Percentiles rank a stretch among this genome's conserved stretches.
Conservation (phyloP, 2,888 invertebrate species). For the Eumacrocentrus americanus region DNA sequence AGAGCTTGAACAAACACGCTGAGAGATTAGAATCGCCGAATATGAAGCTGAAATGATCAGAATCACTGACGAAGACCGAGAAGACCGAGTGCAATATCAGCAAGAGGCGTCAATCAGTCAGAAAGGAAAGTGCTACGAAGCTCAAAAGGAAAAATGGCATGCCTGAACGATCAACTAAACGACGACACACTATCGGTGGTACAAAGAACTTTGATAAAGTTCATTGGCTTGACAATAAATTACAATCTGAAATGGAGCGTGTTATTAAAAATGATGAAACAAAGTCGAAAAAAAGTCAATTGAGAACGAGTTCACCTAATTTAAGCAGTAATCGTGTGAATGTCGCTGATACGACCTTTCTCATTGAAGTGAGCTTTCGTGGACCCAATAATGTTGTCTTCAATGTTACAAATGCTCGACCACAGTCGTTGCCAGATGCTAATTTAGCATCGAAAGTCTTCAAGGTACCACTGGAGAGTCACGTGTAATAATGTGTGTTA, state of each 20-base stretch:
- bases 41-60: slow-evolving; percentile 66
- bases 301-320: slow-evolving; percentile 70
- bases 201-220: slow-evolving; percentile 83
- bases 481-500: too few species aligned
- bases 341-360: slow-evolving; percentile 57
- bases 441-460: slow-evolving; percentile 62
- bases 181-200: slow-evolving; percentile 91
- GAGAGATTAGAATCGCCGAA: slow-evolving; percentile 58
- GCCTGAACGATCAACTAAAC: slow-evolving; percentile 83
- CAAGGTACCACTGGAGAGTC: slow-evolving; percentile 67
- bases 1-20: slow-evolving; percentile 59
- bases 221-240: slow-evolving; percentile 65
- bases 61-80: slow-evolving; percentile 73
- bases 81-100: slow-evolving; percentile 81
- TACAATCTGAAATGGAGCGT: slow-evolving; percentile 62
- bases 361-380: slow-evolving; percentile 64
- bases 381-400: slow-evolving; percentile 65
- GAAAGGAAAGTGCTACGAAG: slow-evolving; percentile 67
- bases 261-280: slow-evolving; percentile 63
- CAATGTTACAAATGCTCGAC: slow-evolving; percentile 63
- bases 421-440: slow-evolving; percentile 65
- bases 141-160: slow-evolving; percentile 78
- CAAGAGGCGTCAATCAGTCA: slow-evolving; percentile 67
- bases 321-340: slow-evolving; percentile 61
- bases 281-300: slow-evolving; percentile 64